Base-by-base conservation (phyloP, 2,888 invertebrate genomes). In the Apodemia zela region DNA sequence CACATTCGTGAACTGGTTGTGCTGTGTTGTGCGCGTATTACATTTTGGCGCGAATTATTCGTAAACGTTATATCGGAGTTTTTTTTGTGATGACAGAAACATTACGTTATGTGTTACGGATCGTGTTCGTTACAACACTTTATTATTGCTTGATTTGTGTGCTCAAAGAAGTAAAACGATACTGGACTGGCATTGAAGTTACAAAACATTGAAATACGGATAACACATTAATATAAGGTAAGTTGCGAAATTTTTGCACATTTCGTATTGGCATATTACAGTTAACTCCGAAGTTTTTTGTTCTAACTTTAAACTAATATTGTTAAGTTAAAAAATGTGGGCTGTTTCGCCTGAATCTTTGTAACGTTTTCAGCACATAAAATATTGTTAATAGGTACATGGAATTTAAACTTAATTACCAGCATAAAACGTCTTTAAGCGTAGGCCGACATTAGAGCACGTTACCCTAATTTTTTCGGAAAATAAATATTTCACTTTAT, bases 41-140 rank as follows among this genome's bases (percentile, higher is more conserved):
- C 62, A 69, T 70, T 65, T 77, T 77, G 77, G 79, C 84, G 83
- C 79, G 74, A 75, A 73, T 60, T 15, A 33, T 35, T 25, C 57
- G 57, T 29, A 29, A 57, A 0, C 42, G 15, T 15, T 25, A 3
- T 15, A 25, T 29, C 3, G 13, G 3, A 21, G 57, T 47, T 47
- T 17, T 59, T 68, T 68, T 74, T 85, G 89, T 89, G 82, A 89
- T 89, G 88, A 82, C 84, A 75, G 85, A 83, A 71, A 83, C 80
- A 67, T 72, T 87, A 29, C 82, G 78, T 70, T 87, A 86, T 71
- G 78, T 84, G 65, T 72, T 78, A 60, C 82, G 82, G 73, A 73
- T 88, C 68, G 69, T 84, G 71, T 71, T 85, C 67, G 77, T 85
- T 73, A 88, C 89, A 15, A 67, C 82, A 64, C 78, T 89, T 61